Evolutionary conservation across 1,140 invertebrate genomes (phyloP), one percentile per base, ranked within the genome.

Genomic region (Stenopsyche tienmushanensis): DNA sequence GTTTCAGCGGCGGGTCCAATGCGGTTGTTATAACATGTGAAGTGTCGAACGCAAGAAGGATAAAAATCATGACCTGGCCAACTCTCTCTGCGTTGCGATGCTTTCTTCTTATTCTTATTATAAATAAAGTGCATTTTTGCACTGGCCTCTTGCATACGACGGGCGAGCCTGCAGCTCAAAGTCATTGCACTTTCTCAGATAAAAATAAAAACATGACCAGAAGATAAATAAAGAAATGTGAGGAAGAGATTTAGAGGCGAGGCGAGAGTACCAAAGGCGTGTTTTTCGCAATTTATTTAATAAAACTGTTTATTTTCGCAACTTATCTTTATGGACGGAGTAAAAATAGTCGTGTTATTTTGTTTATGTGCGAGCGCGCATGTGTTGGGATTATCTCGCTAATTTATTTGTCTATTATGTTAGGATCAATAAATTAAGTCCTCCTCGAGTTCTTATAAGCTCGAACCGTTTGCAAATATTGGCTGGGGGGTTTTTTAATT

Each of bases 201-300:
- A 60, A 60, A 60, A 60, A 60, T 60, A 60, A 60, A 60, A 60
- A 60, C 57, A 60, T 60, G 57, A 60, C 57, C 57, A 60, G 57
- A 60, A 60, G 57, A 60, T 60, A 60, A 60, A 60, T 60, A 60
- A 60, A 60, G 57, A 60, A 60, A 60, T 60, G 57, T 24, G 47
- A 42, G 57, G 57, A 60, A 60, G 57, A 60, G 57, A 60, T 60
- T 60, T 60, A 60, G 57, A 60, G 15, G 57, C 57, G 57, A 34
- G 13, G 5, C 29, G 29, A 34, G 29, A 34, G 29, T 34, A n/a
- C n/a, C n/a, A n/a, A n/a, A n/a, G n/a, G 29, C 29, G 29, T 5
- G 13, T 5, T 34, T 13, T 7, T 34, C 29, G 29, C 29, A 34
- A 34, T 34, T 34, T 34, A 7, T 34, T 34, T 34, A 34, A 34